Evolutionary conservation across 2,113 vertebrate genomes (phyloP), one percentile per base, ranked within the genome.

Genomic region (Eupsittula cactorum): DNA sequence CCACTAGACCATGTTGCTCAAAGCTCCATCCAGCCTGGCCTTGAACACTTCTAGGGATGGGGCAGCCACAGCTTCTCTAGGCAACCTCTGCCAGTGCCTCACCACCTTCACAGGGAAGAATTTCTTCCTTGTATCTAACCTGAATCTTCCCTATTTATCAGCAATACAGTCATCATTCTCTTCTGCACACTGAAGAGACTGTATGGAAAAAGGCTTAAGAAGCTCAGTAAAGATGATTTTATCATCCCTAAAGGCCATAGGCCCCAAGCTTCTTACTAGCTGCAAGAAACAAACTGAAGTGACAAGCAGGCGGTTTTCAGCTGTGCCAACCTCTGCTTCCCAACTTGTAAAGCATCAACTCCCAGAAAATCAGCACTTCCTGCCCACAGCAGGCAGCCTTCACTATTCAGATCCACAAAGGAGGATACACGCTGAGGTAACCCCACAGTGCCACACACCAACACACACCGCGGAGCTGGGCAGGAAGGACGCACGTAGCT

Each of bases 331-430:
- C 68, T 65, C 46, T 13, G 29, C 83, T 60, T 70, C 65, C 31
- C 20, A 11, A 28, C 10, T 7, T 11, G 33, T 7, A 9, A 35
- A 75, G 63, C 35, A 3, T 18, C 5, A 14, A 12, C 64, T 23
- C 16, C 52, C 53, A n/a, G 31, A 46, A 55, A 47, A 70, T 1
- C 42, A 17, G 13, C 37, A 0, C 28, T 29, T 13, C 21, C 62
- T 3, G 8, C 37, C 44, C 53, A 3, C 33, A 35, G 25, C 28
- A 2, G 16, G 9, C 84, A 42, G 25, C 37, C 67, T 53, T 20
- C 63, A 7, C 39, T 6, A 1, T 3, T 31, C 39, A 3, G 11
- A 3, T 7, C 37, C 52, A 1, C 0, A 39, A 28, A 28, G 25
- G 57, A 42, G 14, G 18, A 7, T 9, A 18, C 70, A 9, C 6